Evolutionary conservation across 2,113 vertebrate species (phyloP).

Genomic region (Struthio camelus): DNA sequence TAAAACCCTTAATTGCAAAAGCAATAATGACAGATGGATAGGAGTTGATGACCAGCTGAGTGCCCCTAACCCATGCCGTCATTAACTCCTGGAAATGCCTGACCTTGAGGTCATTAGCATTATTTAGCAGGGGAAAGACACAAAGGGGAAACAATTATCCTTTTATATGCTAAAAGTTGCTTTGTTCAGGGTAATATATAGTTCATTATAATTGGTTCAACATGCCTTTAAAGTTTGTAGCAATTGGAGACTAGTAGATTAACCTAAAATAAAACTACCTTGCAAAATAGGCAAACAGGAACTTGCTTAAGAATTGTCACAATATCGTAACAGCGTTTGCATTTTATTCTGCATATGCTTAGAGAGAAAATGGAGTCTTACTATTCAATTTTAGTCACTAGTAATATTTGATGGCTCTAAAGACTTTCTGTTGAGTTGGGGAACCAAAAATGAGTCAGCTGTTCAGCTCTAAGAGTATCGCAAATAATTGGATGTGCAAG

Average conservation of each 20-base stretch:
- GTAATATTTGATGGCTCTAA: background rate
- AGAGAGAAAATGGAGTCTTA: background rate
- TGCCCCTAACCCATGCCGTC: constrained; percentile 65
- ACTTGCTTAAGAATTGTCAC: background rate
- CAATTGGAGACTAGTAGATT: constrained; percentile 3
- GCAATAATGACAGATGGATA: constrained; percentile 70
- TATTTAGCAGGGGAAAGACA: constrained; percentile 54
- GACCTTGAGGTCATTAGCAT: constrained; percentile 68
- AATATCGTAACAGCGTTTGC: background rate
- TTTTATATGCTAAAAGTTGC: constrained; percentile 70
- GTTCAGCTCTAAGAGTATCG: background rate
- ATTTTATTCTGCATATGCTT: background rate
- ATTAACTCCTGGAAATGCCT: constrained; percentile 68
- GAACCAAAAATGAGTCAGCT: background rate
- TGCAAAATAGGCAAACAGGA: background rate
- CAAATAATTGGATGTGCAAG: background rate
- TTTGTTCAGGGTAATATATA: constrained; percentile 56
- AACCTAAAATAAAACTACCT: constrained; percentile 10
- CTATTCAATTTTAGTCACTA: background rate
- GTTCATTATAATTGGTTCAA: constrained; percentile 61
- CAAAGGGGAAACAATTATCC: constrained; percentile 67
- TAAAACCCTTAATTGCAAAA: constrained; percentile 64
- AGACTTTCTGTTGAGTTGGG: background rate
- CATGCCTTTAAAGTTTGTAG: constrained; percentile 48
- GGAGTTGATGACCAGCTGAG: constrained; percentile 70